Conservation (phyloP, 2,113 vertebrate genomes). For the Diadophis punctatus region DNA sequence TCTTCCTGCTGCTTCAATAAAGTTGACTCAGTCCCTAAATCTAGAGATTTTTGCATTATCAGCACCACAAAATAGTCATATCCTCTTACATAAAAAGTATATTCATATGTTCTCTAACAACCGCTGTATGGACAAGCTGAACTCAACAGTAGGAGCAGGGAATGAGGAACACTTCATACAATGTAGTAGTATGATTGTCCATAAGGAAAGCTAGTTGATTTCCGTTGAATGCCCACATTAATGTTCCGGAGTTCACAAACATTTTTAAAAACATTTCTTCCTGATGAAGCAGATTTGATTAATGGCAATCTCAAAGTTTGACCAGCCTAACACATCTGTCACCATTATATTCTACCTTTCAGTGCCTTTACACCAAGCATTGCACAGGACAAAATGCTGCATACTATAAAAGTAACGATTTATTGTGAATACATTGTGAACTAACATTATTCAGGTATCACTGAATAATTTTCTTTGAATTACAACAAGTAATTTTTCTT, state of each 20-base stretch:
- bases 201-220: not conserved
- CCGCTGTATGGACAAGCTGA: not conserved
- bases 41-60: not conserved
- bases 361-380: constrained; percentile 33
- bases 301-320: not conserved
- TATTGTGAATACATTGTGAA: not conserved
- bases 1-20: not conserved
- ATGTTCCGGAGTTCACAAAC: not conserved
- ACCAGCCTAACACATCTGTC: not conserved
- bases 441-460: not conserved
- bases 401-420: constrained; percentile 16
- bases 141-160: not conserved
- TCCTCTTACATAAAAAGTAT: not conserved
- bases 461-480: constrained; percentile 17
- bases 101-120: not conserved
- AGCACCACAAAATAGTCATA: not conserved
- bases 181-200: not conserved
- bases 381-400: constrained; percentile 29
- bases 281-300: not conserved
- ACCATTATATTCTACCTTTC: constrained; percentile 8
- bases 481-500: constrained; percentile 34
- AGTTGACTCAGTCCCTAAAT: not conserved
- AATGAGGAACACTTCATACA: not conserved
- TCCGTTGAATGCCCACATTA: not conserved
- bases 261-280: not conserved